Conservation (phyloP, 2,888 invertebrate species). For the Phaonia tiefii region DNA sequence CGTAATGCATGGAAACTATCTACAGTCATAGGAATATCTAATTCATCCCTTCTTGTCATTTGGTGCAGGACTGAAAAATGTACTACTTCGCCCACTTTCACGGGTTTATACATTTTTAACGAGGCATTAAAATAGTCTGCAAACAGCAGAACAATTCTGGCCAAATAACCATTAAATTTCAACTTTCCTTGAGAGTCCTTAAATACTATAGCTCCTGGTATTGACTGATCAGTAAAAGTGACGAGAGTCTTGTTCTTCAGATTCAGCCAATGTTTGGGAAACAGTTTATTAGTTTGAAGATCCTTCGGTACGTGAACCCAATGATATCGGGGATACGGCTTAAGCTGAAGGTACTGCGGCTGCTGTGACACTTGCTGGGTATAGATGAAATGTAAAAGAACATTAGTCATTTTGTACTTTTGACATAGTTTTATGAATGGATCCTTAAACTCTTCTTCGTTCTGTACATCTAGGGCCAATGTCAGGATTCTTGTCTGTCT, state of each 20-base stretch:
- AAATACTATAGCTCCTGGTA: slow-evolving; percentile 69
- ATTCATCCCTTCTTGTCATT: neutral
- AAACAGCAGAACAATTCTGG: slow-evolving; percentile 67
- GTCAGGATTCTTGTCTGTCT: neutral
- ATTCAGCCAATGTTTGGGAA: slow-evolving; percentile 18
- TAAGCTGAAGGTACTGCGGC: neutral
- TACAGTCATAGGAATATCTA: slow-evolving; percentile 10
- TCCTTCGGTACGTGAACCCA: neutral
- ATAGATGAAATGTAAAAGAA: neutral
- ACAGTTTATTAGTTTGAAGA: neutral
- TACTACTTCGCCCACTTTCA: slow-evolving; percentile 6
- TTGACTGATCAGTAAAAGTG: slow-evolving; percentile 68
- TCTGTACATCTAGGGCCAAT: neutral
- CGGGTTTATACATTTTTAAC: slow-evolving; percentile 28
- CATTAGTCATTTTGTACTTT: slow-evolving; percentile 7
- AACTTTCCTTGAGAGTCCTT: slow-evolving; percentile 43
- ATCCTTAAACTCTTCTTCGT: neutral
- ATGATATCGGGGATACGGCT: slow-evolving; percentile 43
- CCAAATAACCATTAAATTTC: slow-evolving; percentile 68
- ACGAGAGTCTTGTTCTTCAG: slow-evolving; percentile 54
- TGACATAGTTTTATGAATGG: neutral
- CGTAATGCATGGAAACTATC: neutral
- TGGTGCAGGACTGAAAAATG: slow-evolving; percentile 1
- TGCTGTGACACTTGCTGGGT: neutral
- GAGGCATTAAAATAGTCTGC: slow-evolving; percentile 69